Evolutionary conservation across 2,113 vertebrate genomes (phyloP).

Genomic region (Corythornis vintsioides): DNA sequence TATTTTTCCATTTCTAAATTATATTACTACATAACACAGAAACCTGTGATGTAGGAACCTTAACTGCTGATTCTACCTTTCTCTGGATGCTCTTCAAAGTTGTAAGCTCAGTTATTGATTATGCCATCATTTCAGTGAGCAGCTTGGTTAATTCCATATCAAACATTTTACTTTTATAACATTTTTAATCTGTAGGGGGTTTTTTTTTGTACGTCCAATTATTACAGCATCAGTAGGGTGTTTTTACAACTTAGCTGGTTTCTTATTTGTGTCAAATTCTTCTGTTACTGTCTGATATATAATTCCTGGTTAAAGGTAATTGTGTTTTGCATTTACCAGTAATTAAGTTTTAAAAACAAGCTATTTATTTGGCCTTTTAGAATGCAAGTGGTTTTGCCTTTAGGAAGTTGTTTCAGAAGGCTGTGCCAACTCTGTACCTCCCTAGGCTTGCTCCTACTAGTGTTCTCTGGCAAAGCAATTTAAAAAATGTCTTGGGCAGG

Average conservation of each 20-base stretch:
- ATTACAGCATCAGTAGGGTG: not conserved
- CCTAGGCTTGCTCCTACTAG: constrained; percentile 74
- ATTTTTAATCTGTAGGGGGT: not conserved
- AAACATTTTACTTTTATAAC: not conserved
- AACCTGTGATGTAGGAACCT: not conserved
- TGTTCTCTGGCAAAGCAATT: constrained; percentile 67
- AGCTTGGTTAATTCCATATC: not conserved
- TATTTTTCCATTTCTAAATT: no score
- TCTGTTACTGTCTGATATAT: not conserved
- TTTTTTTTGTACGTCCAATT: not conserved
- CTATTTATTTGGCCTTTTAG: constrained; percentile 59
- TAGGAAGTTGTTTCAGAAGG: constrained; percentile 67
- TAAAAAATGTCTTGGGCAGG: constrained; percentile 59
- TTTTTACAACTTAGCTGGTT: not conserved
- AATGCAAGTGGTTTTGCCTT: constrained; percentile 66
- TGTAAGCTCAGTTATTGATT: not conserved
- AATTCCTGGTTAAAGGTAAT: constrained; percentile 52
- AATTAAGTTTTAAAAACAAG: constrained; percentile 51
- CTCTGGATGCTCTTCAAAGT: not conserved
- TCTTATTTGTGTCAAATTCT: not conserved
- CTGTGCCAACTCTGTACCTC: constrained; percentile 68
- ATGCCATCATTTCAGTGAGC: not conserved
- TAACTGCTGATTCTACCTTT: not conserved
- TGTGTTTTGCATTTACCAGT: constrained; percentile 36
- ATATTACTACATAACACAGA: not conserved